Percentiles rank a stretch among this genome's conserved stretches.
phyloP scores from a whole-genome alignment of 92 coral and sea anemone genomes.

The Nematostella vectensis region DNA sequence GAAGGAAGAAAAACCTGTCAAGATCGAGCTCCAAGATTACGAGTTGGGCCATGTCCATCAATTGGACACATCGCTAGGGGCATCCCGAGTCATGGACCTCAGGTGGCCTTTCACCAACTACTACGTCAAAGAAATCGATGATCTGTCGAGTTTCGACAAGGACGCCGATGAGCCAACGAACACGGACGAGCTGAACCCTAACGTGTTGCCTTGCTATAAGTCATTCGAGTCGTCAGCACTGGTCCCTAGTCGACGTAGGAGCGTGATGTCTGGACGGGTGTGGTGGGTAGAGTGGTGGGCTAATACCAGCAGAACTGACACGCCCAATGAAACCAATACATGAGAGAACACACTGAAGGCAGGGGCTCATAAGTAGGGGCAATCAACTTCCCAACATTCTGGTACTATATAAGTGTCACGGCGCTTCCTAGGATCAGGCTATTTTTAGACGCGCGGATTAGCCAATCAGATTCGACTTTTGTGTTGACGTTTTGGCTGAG shows the following conservation, averaged over 20 bases:
- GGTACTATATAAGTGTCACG: no score
- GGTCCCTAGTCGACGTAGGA: constrained; percentile 63
- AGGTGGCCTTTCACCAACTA: constrained; percentile 75
- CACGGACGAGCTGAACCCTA: constrained; percentile 5
- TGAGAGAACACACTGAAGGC: neutral
- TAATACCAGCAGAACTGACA: constrained; percentile 6
- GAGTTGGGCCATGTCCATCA: constrained; percentile 2
- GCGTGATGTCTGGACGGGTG: constrained; percentile 70
- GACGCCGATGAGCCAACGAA: constrained; percentile 5
- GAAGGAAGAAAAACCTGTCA: constrained; percentile 8
- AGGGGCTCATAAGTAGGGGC: no score
- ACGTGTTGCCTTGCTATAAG: constrained; percentile 36
- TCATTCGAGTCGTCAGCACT: constrained; percentile 48
- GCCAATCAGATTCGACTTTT: no score
- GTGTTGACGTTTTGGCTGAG: no score
- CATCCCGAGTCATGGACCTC: constrained; percentile 36
- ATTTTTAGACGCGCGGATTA: no score
- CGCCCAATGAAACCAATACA: neutral
- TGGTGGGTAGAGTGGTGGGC: constrained; percentile 99
- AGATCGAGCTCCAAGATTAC: constrained; percentile 16
- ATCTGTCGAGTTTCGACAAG: neutral
- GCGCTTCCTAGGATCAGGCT: no score
- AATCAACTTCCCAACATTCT: no score
- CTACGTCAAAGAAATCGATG: constrained; percentile 62
- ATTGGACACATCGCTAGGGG: constrained; percentile 24